phyloP scores from a whole-genome alignment of 2,888 invertebrate genomes.

The Quadroppia sp. region DNA sequence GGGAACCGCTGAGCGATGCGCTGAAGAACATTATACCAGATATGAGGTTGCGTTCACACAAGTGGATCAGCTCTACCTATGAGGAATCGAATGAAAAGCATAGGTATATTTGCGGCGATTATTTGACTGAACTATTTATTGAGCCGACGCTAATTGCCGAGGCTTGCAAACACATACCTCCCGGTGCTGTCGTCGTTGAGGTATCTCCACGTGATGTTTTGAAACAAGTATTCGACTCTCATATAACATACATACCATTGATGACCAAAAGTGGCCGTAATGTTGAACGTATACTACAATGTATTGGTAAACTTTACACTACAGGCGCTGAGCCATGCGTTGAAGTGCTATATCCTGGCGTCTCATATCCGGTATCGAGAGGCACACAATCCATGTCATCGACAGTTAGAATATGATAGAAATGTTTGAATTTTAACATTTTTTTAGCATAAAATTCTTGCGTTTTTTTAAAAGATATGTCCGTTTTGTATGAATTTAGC shows the following conservation, averaged over 20 bases:
- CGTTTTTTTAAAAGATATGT: too few species aligned
- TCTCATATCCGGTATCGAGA: conserved; percentile 77
- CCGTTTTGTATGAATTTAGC: too few species aligned
- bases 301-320: conserved; percentile 67
- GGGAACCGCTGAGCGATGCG: not conserved
- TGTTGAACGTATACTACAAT: conserved; percentile 58
- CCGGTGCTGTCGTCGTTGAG: conserved; percentile 81
- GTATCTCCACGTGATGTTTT: conserved; percentile 80
- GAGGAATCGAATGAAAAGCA: conserved; percentile 54
- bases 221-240: conserved; percentile 59
- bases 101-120: not conserved
- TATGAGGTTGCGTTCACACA: not conserved
- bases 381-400: conserved; percentile 87
- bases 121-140: conserved; percentile 83
- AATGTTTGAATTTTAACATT: too few species aligned
- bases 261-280: conserved; percentile 75
- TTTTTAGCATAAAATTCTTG: too few species aligned
- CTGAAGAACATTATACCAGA: not conserved
- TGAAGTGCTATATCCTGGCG: conserved; percentile 68
- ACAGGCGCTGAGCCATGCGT: conserved; percentile 74
- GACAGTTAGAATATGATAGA: too few species aligned
- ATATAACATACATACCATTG: conserved; percentile 72
- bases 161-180: conserved; percentile 75
- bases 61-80: conserved; percentile 37
- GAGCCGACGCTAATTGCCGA: conserved; percentile 90